These are phyloP conservation scores for Hycleus cichorii DNA, from an alignment of 1,140 invertebrate species.

Conservation along the genomic window DNA sequence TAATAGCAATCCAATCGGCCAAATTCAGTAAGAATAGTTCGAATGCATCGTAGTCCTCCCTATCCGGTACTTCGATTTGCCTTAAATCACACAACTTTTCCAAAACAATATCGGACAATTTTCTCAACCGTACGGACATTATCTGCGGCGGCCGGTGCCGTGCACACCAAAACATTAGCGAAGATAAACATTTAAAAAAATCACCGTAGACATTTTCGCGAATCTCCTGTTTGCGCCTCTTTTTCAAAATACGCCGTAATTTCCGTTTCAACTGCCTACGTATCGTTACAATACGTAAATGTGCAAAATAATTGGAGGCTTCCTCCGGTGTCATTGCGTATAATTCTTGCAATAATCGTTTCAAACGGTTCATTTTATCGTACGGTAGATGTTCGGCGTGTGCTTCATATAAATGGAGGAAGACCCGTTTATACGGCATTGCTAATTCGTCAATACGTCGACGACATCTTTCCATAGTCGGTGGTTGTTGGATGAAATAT, in stretches of 20 bases:
- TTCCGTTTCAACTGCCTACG: conserved; percentile 22
- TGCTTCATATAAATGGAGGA: conserved; percentile 26
- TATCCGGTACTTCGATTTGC: conserved; percentile 21
- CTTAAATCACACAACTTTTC: conserved; percentile 28
- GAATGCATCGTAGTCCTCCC: conserved; percentile 19
- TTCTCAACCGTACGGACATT: conserved; percentile 28
- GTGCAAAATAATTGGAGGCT: conserved; percentile 31
- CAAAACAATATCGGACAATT: conserved; percentile 31
- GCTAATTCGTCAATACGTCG: conserved; percentile 26
- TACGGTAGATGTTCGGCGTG: conserved; percentile 22
- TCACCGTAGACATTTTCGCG: conserved; percentile 19
- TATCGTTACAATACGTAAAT: conserved; percentile 17
- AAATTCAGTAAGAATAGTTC: conserved; percentile 22
- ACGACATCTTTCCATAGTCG: too few species aligned
- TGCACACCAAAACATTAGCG: conserved; percentile 20
- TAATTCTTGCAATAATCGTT: conserved; percentile 26
- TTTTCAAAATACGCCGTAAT: conserved; percentile 16
- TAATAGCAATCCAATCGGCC: conserved; percentile 31
- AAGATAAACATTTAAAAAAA: conserved; percentile 23
- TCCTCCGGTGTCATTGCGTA: conserved; percentile 36
- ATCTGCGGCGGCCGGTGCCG: conserved; percentile 20
- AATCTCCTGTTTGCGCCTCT: conserved; percentile 14
- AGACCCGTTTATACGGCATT: conserved; percentile 23
- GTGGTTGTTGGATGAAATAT: too few species aligned
- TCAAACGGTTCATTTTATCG: conserved; percentile 25